A percentile compares a stretch with the other conserved stretches of the same genome.
Evolutionary conservation across 2,797 vertebrate genomes (phyloP).

Genomic region (Serranus cabrilla): DNA sequence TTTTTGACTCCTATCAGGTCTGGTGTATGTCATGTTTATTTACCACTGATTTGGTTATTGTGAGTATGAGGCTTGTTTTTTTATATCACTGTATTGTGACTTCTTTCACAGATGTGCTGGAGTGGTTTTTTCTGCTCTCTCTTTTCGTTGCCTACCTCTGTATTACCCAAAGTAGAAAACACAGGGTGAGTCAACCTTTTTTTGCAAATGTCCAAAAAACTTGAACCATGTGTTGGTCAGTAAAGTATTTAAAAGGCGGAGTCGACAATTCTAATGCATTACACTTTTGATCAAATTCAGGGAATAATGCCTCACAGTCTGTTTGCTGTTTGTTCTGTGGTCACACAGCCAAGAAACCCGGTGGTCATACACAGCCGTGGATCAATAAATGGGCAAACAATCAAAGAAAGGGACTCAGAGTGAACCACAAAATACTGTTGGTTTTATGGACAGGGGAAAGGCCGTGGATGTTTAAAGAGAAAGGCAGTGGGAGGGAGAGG

Average conservation of each 20-base stretch:
- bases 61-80: not conserved
- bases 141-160: conserved; percentile 91
- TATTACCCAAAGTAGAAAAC: conserved; percentile 92
- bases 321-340: too few relatives aligned
- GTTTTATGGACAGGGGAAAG: too few relatives aligned
- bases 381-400: too few relatives aligned
- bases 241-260: not conserved
- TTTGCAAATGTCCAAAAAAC: not conserved
- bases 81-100: conserved; percentile 6
- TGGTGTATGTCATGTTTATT: not conserved
- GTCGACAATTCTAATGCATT: too few relatives aligned
- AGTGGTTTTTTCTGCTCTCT: conserved; percentile 87
- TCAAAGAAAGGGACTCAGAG: too few relatives aligned
- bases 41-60: conserved; percentile 10
- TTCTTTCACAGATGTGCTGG: conserved; percentile 93
- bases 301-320: too few relatives aligned
- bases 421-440: too few relatives aligned
- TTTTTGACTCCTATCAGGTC: conserved; percentile 95
- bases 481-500: too few relatives aligned
- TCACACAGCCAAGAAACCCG: too few relatives aligned
- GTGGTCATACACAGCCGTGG: too few relatives aligned
- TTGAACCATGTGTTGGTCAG: not conserved
- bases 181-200: conserved; percentile 88
- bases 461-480: too few relatives aligned
- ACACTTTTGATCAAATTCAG: too few relatives aligned